Evolutionary conservation across 2,113 vertebrate species (phyloP).

Genomic region (Tiliqua scincoides): DNA sequence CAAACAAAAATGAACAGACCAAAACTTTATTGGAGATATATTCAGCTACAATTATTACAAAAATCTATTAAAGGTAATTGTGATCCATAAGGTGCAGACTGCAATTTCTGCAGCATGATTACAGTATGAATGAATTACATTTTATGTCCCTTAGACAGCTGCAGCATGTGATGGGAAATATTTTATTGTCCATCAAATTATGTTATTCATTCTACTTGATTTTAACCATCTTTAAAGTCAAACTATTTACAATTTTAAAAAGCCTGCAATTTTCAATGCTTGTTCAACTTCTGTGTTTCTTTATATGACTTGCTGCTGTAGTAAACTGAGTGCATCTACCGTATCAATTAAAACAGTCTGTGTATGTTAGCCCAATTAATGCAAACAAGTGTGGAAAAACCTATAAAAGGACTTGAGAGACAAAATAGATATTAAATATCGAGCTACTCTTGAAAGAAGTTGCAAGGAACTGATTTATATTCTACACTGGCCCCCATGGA

Average conservation of each 20-base stretch:
- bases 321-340: slow-evolving; percentile 72
- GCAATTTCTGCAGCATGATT: slow-evolving; percentile 87
- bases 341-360: slow-evolving; percentile 71
- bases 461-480: slow-evolving; percentile 68
- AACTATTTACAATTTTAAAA: slow-evolving; percentile 80
- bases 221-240: slow-evolving; percentile 74
- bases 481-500: slow-evolving; percentile 61
- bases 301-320: slow-evolving; percentile 71
- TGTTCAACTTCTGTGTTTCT: slow-evolving; percentile 63
- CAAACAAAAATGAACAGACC: slow-evolving; percentile 81
- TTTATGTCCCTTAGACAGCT: slow-evolving; percentile 82
- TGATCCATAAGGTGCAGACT: slow-evolving; percentile 94
- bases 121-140: slow-evolving; percentile 85
- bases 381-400: slow-evolving; percentile 32
- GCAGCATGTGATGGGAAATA: slow-evolving; percentile 82
- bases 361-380: slow-evolving; percentile 70
- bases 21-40: slow-evolving; percentile 98
- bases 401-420: slow-evolving; percentile 38
- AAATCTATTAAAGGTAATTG: slow-evolving; percentile 84
- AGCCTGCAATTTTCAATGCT: slow-evolving; percentile 74
- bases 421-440: slow-evolving; percentile 61
- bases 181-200: slow-evolving; percentile 77
- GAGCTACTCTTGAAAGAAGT: slow-evolving; percentile 64
- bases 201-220: slow-evolving; percentile 76
- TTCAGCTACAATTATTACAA: slow-evolving; percentile 91